Base-by-base conservation (phyloP, 1,140 invertebrate genomes). In the Hylaeus volcanicus region DNA sequence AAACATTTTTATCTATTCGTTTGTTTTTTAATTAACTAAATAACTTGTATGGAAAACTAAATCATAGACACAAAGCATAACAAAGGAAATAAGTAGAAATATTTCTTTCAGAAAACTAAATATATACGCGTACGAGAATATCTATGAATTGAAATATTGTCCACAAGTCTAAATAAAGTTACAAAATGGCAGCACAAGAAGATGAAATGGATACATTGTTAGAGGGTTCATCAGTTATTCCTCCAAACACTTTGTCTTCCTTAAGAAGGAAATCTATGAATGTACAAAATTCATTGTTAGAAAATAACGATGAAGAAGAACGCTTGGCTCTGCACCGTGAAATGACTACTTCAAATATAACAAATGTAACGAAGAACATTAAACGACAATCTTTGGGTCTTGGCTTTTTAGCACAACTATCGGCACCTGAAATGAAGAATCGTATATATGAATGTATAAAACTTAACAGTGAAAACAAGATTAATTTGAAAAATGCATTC, bases 401-500 rank as follows among this genome's bases (percentile, higher is more conserved):
- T 8, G 68, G 86, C 26, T 83, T 77, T 5, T 60, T 92, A 37
- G 84, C 86, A 0, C 85, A 90, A 63, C 87, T 93, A 69, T 81
- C 91, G 2, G 51, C 79, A 15, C 81, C 75, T 0, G 88, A 93
- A 80, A 90, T 96, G 53, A 89, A 26, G 26, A 94, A 95, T 75
- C 93, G 94, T 80, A 95, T 95, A 84, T 89, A 91, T 9, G 93
- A 94, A 45, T 96, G 95, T 85, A 95, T 96, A 63, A 94, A 96
- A 84, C 87, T 96, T 0, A 95, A 93, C 70, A 89, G 94, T 3
- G 95, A 95, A 91, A 96, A 96, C 63, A 97, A 97, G 96, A 97
- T 98, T 81, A 98, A 95, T 88, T 93, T 95, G n/a, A 97, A 97
- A 90, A 98, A 98, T 95, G 97, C 96, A 1, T 98, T 97, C 94